These are phyloP conservation scores for Orthonevra nobilis DNA, from an alignment of 2,888 invertebrate genomes.

Conservation along the genomic window DNA sequence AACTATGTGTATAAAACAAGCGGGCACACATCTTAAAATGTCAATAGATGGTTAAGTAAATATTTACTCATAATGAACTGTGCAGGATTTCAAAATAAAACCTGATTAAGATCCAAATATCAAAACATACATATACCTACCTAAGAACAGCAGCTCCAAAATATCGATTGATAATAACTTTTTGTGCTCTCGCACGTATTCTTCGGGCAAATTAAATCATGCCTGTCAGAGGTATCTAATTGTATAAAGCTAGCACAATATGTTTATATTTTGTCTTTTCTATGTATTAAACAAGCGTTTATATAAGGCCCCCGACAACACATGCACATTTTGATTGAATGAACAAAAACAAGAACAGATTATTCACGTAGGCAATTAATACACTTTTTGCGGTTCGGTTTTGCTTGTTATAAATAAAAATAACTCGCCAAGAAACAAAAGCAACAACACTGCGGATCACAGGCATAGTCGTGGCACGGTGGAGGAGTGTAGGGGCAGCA, in stretches of 20 bases:
- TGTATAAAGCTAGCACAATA: conserved; percentile 26
- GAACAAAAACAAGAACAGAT: conserved; percentile 59
- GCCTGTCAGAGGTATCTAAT: conserved; percentile 62
- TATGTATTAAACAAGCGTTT: no score
- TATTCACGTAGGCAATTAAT: conserved; percentile 69
- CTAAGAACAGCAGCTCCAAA: conserved; percentile 32
- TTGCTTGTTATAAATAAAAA: conserved; percentile 63
- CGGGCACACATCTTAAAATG: no score
- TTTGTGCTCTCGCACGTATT: conserved; percentile 53
- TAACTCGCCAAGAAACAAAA: conserved; percentile 49
- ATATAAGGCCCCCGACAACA: neutral
- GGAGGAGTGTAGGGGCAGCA: conserved; percentile 2
- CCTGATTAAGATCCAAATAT: conserved; percentile 61
- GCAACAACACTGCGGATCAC: conserved; percentile 8
- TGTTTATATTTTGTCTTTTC: neutral
- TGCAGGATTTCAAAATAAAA: conserved; percentile 66
- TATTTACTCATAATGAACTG: conserved; percentile 56
- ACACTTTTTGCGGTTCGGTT: conserved; percentile 59
- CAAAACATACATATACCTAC: conserved; percentile 40
- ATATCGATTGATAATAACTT: conserved; percentile 65
- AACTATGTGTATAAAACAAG: no score
- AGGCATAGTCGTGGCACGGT: neutral
- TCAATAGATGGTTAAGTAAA: no score
- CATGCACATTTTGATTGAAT: conserved; percentile 23
- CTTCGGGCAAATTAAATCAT: conserved; percentile 66